These are phyloP conservation scores for Hofmannophila pseudospretella DNA, from an alignment of 2,888 invertebrate genomes.

Conservation along the genomic window DNA sequence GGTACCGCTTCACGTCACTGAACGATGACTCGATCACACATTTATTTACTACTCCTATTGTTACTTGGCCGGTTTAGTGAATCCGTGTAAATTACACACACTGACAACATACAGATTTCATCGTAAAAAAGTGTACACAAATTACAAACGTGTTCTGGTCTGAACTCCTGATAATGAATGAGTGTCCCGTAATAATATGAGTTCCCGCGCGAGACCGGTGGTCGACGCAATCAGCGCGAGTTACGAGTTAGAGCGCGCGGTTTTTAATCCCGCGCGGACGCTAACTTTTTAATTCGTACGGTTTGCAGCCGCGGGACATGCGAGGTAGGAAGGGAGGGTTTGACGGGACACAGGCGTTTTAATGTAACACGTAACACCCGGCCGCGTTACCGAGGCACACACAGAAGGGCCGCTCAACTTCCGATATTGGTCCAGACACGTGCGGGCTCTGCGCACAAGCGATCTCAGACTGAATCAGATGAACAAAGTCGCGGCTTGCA, in stretches of 20 bases:
- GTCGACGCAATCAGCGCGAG: slow-evolving; percentile 26
- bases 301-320: slow-evolving; percentile 16
- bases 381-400: slow-evolving; percentile 18
- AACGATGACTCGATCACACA: too few relatives aligned
- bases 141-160: not conserved
- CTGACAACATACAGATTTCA: too few relatives aligned
- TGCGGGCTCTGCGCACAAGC: too few relatives aligned
- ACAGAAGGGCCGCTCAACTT: too few relatives aligned
- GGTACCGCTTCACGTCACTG: too few relatives aligned
- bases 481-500: too few relatives aligned
- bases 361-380: slow-evolving; percentile 20
- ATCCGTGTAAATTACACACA: too few relatives aligned
- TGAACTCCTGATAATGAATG: not conserved
- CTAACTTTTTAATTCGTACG: slow-evolving; percentile 43
- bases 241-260: slow-evolving; percentile 22
- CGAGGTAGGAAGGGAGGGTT: not conserved
- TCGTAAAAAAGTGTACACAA: too few relatives aligned
- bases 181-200: not conserved
- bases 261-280: slow-evolving; percentile 32
- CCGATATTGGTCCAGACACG: too few relatives aligned
- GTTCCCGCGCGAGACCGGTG: not conserved
- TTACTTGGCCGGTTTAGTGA: too few relatives aligned
- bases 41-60: too few relatives aligned
- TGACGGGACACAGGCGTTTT: slow-evolving; percentile 20
- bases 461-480: too few relatives aligned